These are phyloP conservation scores for Eristalis intricaria DNA, from an alignment of 2,888 invertebrate species.

Conservation along the genomic window DNA sequence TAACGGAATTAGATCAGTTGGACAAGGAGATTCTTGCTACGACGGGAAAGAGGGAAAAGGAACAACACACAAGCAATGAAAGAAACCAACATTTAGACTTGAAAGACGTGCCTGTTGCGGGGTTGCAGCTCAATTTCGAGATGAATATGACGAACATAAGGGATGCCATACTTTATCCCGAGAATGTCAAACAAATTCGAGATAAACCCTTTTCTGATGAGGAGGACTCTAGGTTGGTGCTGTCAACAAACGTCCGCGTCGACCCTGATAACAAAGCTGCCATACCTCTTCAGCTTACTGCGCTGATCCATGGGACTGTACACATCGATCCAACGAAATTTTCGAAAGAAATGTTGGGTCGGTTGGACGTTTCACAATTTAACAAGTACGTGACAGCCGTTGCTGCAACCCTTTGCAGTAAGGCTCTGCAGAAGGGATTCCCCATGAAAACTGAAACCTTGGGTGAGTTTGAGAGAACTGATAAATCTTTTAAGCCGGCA, in stretches of 20 bases:
- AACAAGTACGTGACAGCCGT: conserved; percentile 76
- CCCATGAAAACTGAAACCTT: conserved; percentile 45
- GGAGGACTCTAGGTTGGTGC: neutral
- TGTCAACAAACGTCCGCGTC: neutral
- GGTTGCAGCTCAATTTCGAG: conserved; percentile 77
- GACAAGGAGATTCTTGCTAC: neutral
- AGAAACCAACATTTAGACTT: conserved; percentile 45
- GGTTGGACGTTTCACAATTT: conserved; percentile 73
- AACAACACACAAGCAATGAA: neutral
- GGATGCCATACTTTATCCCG: conserved; percentile 73
- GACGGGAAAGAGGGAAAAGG: neutral
- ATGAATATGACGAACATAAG: conserved; percentile 77
- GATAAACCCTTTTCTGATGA: neutral
- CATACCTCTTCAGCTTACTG: conserved; percentile 76
- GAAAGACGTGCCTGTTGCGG: conserved; percentile 75
- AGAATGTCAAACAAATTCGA: neutral
- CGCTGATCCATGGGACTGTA: conserved; percentile 75
- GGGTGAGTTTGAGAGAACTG: neutral
- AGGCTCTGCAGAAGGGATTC: conserved; percentile 75
- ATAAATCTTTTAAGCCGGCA: neutral
- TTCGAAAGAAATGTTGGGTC: conserved; percentile 59
- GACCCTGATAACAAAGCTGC: conserved; percentile 21
- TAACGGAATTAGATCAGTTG: neutral
- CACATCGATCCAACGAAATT: conserved; percentile 75
- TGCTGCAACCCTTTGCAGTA: conserved; percentile 77